Percentiles rank a stretch among this genome's conserved stretches.
Evolutionary conservation across 2,113 vertebrate species (phyloP).

Genomic region (Caranx melampygus): DNA sequence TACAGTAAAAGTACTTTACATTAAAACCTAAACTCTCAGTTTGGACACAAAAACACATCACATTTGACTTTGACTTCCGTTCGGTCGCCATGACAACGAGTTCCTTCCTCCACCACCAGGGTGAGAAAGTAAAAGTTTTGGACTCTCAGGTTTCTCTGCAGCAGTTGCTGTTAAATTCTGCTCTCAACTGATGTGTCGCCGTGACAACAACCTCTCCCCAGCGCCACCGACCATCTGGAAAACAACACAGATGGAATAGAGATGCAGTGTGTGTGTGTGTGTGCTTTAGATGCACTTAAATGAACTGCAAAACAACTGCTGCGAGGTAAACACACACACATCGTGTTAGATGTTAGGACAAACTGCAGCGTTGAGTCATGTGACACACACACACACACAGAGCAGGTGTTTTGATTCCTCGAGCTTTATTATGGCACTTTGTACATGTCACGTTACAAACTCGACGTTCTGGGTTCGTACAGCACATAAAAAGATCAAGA

Average conservation of each 20-base stretch:
- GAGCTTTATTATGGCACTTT: slow-evolving; percentile 83
- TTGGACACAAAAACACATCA: not conserved
- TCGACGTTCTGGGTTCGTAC: slow-evolving; percentile 65
- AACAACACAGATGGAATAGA: not conserved
- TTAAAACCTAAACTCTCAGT: no score
- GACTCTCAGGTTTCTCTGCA: not conserved
- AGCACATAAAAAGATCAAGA: slow-evolving; percentile 52
- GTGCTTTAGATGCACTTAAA: not conserved
- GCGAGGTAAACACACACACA: slow-evolving; percentile 9
- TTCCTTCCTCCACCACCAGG: no score
- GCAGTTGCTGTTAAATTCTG: slow-evolving; percentile 11
- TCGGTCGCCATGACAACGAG: not conserved
- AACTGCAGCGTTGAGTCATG: not conserved
- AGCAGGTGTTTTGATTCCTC: slow-evolving; percentile 38
- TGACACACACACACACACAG: no score
- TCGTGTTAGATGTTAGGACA: not conserved
- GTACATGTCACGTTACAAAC: slow-evolving; percentile 77
- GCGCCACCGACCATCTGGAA: not conserved
- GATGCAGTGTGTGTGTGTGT: slow-evolving; percentile 1
- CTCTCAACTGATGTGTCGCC: slow-evolving; percentile 18
- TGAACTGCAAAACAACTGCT: not conserved
- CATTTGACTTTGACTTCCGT: not conserved
- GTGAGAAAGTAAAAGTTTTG: not conserved
- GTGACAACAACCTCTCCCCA: slow-evolving; percentile 32
- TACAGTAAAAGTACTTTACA: no score